Evolutionary conservation across 2,113 vertebrate species (phyloP), one percentile per base, ranked within the genome.

Genomic region (Phodopus roborovskii): DNA sequence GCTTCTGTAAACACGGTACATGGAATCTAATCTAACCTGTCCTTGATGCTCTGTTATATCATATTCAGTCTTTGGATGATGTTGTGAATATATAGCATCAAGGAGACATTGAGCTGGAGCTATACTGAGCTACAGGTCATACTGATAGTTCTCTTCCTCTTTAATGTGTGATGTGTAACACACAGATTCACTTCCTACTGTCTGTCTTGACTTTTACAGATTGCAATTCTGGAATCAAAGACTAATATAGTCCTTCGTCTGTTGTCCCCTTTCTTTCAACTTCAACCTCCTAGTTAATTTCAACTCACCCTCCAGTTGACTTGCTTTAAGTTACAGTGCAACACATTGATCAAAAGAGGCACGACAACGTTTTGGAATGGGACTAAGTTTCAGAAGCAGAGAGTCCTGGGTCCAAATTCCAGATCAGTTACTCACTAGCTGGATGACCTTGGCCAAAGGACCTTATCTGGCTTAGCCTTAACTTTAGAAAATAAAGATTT

Each of bases 371-470:
- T 93, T 39, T 78, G 91, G 88, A 94, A 85, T 68, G 88, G 45
- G 13, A 83, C 87, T 66, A 70, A 45, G 20, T 92, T 90, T 50
- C 12, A 20, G 64, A 85, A 60, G 58, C 90, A 87, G 50, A 92
- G 42, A 95, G 89, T 96, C 81, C 95, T 39, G 68, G 66, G 95
- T 96, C 92, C 95, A 94, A 74, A 97, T 91, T 98, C 94, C 94
- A 97, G 66, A 19, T 74, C 62, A 86, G 3, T 94, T 93, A 91
- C 60, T 96, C 93, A 84, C 87, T 90, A 90, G 90, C 75, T 68
- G 20, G 28, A 75, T 90, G 70, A 94, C 75, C 94, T 97, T 94
- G 90, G 75, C 73, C 64, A 75, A 90, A 94, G 28, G 10, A 22
- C 58, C 58, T 97, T 94, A 90, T 71, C 58, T 58, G 68, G 60